Percentiles rank a stretch among this genome's conserved stretches.
phyloP scores from a whole-genome alignment of 2,888 invertebrate species.

The Uropetala carovei region DNA sequence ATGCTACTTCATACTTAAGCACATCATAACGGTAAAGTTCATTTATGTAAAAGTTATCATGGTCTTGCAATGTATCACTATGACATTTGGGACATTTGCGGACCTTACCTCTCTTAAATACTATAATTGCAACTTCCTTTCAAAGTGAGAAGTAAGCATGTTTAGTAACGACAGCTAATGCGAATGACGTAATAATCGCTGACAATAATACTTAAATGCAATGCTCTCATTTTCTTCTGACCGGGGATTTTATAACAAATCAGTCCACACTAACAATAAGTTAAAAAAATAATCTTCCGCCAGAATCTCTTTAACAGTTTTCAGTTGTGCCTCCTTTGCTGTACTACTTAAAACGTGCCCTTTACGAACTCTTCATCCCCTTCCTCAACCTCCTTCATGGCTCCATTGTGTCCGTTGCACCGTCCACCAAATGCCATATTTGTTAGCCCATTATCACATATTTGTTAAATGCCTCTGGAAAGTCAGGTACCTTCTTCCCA shows the following conservation, averaged over 20 bases:
- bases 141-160: neutral
- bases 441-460: slow-evolving; percentile 1
- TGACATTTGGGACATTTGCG: neutral
- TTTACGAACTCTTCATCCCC: neutral
- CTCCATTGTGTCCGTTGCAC: neutral
- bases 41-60: neutral
- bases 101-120: neutral
- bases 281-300: neutral
- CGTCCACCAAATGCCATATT: neutral
- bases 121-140: neutral
- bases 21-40: too few species aligned
- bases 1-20: too few species aligned
- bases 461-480: neutral
- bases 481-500: too few species aligned
- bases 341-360: neutral
- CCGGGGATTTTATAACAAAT: neutral
- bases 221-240: neutral
- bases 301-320: neutral
- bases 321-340: neutral
- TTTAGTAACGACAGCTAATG: too few species aligned
- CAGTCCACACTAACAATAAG: neutral
- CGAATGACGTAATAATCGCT: too few species aligned
- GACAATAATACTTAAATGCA: too few species aligned
- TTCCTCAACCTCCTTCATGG: neutral
- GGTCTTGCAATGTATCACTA: neutral